These are phyloP conservation scores for Mus musculus DNA, from an alignment of 2,113 vertebrate species.

Conservation along the genomic window GRCm39 chr5:73815501-73816000, in stretches of 20 bases:
- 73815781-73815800: neutral
- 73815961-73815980: neutral
- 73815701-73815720: neutral
- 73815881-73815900: neutral
- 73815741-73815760: neutral
- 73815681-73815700: neutral
- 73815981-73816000: conserved; percentile 21
- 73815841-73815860: neutral
- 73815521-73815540: neutral
- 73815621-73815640: neutral
- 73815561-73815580: too few relatives aligned
- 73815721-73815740: neutral
- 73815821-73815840: neutral
- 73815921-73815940: neutral
- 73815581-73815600: neutral
- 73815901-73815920: neutral
- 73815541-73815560: neutral
- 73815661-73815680: neutral
- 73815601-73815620: neutral
- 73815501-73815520: neutral
- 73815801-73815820: neutral
- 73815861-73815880: neutral
- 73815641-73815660: neutral
- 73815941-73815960: neutral
- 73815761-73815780: neutral